A percentile compares a stretch with the other conserved stretches of the same genome.
Evolutionary conservation across 2,113 vertebrate genomes (phyloP).

Genomic region (Vulpes vulpes): DNA sequence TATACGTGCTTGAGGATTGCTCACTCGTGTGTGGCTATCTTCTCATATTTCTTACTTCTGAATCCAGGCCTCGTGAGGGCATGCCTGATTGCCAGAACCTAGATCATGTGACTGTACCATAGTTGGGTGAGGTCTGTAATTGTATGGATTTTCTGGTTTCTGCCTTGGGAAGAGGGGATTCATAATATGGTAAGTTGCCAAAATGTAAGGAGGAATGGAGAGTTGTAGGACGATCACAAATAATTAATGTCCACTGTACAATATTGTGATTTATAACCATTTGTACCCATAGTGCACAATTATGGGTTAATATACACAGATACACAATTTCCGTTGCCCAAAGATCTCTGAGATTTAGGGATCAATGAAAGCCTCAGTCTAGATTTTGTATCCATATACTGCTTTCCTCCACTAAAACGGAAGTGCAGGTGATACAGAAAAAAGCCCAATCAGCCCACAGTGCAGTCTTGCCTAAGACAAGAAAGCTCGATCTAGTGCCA

Average conservation of each 20-base stretch:
- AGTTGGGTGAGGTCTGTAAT: background rate
- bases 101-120: background rate
- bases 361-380: background rate
- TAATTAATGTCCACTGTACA: background rate
- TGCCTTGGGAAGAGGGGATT: background rate
- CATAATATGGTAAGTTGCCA: background rate
- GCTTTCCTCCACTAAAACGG: conserved; percentile 15
- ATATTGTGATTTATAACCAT: background rate
- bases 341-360: background rate
- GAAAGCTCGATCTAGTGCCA: background rate
- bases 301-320: background rate
- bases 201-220: background rate
- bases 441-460: background rate
- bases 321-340: background rate
- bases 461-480: conserved; percentile 16
- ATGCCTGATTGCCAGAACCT: background rate
- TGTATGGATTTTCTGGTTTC: background rate
- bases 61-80: background rate
- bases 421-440: conserved; percentile 12
- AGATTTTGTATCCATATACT: background rate
- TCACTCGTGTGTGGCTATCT: background rate
- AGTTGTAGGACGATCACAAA: background rate
- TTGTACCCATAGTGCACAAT: background rate
- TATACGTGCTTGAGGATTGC: background rate
- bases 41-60: background rate